Percentiles rank a stretch among this genome's conserved stretches.
Evolutionary conservation across 2,113 vertebrate genomes (phyloP).

Genomic region (Pimephales promelas): DNA sequence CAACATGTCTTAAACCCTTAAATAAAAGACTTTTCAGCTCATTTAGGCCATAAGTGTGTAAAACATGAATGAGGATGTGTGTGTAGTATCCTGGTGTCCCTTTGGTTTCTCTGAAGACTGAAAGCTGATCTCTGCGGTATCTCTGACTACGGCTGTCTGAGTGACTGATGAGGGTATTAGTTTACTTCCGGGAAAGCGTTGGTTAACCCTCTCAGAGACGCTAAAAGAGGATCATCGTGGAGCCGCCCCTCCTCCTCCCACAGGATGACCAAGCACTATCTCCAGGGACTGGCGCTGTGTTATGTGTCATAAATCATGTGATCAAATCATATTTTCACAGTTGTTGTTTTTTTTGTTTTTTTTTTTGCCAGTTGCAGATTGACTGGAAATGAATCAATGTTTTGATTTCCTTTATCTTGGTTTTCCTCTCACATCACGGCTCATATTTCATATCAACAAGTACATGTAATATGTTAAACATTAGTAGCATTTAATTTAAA

Average conservation of each 20-base stretch:
- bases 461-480: neutral
- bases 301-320: neutral
- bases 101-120: neutral
- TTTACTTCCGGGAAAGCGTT: constrained; percentile 68
- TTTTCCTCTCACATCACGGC: neutral
- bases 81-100: neutral
- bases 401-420: neutral
- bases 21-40: neutral
- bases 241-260: constrained; percentile 28
- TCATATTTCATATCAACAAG: neutral
- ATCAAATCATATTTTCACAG: neutral
- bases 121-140: constrained; percentile 39
- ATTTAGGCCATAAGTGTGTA: neutral
- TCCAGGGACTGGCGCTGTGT: neutral
- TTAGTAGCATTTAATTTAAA: neutral
- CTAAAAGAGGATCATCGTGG: constrained; percentile 63
- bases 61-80: neutral
- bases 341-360: no score
- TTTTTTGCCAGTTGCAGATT: neutral
- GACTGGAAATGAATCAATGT: neutral
- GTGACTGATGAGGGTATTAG: constrained; percentile 57
- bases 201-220: constrained; percentile 61
- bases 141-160: neutral
- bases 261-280: neutral
- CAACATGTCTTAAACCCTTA: no score